Percentiles rank a stretch among this genome's conserved stretches.
These are phyloP conservation scores for Pyxicephalus adspersus DNA, from an alignment of 2,113 vertebrate genomes.

Conservation along the genomic window DNA sequence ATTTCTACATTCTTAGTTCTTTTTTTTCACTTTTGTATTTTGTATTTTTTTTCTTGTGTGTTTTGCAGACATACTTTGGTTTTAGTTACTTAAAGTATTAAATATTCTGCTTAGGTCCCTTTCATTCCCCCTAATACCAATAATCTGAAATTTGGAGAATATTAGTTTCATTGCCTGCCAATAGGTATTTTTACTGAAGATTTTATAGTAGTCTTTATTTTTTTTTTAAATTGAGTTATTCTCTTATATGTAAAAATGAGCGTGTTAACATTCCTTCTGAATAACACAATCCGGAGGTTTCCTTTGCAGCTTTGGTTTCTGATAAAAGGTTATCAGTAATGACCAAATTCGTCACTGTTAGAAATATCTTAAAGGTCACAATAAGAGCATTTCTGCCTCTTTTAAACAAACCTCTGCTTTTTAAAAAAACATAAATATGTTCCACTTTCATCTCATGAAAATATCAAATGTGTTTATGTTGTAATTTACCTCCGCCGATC, in stretches of 20 bases:
- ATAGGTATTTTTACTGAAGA: too few relatives aligned
- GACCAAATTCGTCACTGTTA: conserved; percentile 84
- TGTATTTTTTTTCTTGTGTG: too few relatives aligned
- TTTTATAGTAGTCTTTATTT: too few relatives aligned
- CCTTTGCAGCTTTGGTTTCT: conserved; percentile 65
- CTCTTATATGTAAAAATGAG: conserved; percentile 15
- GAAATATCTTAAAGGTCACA: conserved; percentile 80
- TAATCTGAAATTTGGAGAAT: too few relatives aligned
- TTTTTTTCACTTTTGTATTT: too few relatives aligned
- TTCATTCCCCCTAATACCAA: too few relatives aligned
- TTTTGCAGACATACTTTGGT: too few relatives aligned
- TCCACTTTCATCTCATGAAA: conserved; percentile 83
- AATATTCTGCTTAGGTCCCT: too few relatives aligned
- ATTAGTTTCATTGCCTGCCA: too few relatives aligned
- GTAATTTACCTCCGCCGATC: conserved; percentile 80
- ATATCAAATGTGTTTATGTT: conserved; percentile 82
- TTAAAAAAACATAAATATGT: conserved; percentile 77
- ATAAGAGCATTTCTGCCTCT: conserved; percentile 72
- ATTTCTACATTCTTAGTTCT: too few relatives aligned
- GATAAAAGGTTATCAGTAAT: conserved; percentile 84
- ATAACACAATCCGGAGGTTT: conserved; percentile 67
- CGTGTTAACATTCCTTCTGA: conserved; percentile 31
- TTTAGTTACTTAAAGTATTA: too few relatives aligned
- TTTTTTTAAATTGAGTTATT: background rate
- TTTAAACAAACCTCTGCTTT: conserved; percentile 84